phyloP scores from a whole-genome alignment of 1,140 invertebrate genomes.

The fruit fly (Drosophila melanogaster) region Release_6_plus_ISO1_MT NT_033779.5:3034001-3034500 shows the following conservation, averaged over 20 bases:
- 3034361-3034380: constrained; percentile 62
- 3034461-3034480: constrained; percentile 62
- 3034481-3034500: constrained; percentile 66
- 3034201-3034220: constrained; percentile 74
- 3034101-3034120: constrained; percentile 37
- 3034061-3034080: constrained; percentile 11
- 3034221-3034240: constrained; percentile 79
- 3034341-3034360: constrained; percentile 69
- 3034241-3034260: constrained; percentile 82
- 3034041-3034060: constrained; percentile 28
- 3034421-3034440: constrained; percentile 70
- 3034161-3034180: constrained; percentile 47
- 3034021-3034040: constrained; percentile 65
- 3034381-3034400: constrained; percentile 68
- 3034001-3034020: constrained; percentile 60
- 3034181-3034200: constrained; percentile 73
- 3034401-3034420: constrained; percentile 70
- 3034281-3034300: constrained; percentile 18
- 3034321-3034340: constrained; percentile 40
- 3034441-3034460: constrained; percentile 48
- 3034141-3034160: constrained; percentile 13
- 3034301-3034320: constrained; percentile 7
- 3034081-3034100: constrained; percentile 1
- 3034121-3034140: constrained; percentile 65
- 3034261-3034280: constrained; percentile 69